phyloP scores from a whole-genome alignment of 1,140 invertebrate genomes.

The Neodiprion virginianus region DNA sequence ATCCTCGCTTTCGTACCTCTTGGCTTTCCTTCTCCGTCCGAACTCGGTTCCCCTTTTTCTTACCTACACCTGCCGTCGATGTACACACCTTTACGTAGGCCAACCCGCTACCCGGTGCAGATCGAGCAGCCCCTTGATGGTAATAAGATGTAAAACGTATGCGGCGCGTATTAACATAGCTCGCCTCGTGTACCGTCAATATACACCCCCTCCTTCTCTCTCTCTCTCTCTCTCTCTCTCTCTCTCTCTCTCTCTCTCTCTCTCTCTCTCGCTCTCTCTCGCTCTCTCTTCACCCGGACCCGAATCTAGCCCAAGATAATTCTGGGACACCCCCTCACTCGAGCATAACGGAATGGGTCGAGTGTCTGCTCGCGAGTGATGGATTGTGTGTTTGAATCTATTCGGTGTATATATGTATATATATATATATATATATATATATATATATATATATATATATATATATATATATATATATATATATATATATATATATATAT shows the following conservation, averaged over 20 bases:
- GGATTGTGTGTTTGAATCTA: neutral
- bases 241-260: too few species aligned
- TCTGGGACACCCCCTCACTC: neutral
- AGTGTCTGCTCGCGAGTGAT: neutral
- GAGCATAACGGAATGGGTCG: neutral
- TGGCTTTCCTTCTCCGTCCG: neutral
- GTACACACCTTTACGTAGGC: too few species aligned
- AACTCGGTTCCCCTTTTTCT: neutral
- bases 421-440: neutral
- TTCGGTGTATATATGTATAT: neutral
- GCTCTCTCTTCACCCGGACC: neutral
- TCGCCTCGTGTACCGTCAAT: neutral
- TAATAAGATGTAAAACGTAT: conserved; percentile 6
- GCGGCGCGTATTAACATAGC: neutral
- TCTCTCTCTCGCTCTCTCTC: too few species aligned
- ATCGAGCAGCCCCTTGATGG: neutral
- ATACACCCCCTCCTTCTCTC: neutral
- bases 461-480: neutral
- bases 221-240: too few species aligned
- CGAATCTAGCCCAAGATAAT: neutral
- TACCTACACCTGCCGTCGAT: too few species aligned
- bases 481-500: neutral
- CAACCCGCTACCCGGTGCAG: neutral
- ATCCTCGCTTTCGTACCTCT: neutral
- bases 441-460: neutral